Percentiles rank a stretch among this genome's conserved stretches.
These are phyloP conservation scores for Patiria miniata DNA, from an alignment of 35 echinoderm and acorn worm species.

Conservation along the genomic window DNA sequence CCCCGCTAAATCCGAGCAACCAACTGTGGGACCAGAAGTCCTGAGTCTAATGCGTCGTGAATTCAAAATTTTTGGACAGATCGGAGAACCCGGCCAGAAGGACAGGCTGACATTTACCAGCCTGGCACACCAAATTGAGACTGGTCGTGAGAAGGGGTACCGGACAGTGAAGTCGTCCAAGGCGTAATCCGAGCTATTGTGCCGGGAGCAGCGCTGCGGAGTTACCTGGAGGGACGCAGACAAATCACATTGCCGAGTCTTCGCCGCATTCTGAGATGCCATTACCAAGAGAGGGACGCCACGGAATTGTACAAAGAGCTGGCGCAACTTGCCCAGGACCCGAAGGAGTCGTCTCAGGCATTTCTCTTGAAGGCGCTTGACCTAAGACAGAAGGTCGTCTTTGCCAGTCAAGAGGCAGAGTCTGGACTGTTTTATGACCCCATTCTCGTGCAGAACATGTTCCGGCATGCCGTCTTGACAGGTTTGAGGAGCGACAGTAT, in stretches of 20 bases:
- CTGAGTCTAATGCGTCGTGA: not conserved
- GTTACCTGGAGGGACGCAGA: conserved; percentile 36
- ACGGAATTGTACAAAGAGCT: conserved; percentile 45
- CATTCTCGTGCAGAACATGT: conserved; percentile 6
- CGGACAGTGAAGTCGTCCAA: not conserved
- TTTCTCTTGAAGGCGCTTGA: conserved; percentile 49
- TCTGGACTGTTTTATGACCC: conserved; percentile 30
- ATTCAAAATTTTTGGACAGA: conserved; percentile 61
- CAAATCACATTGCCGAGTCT: conserved; percentile 26
- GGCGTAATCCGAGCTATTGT: not conserved
- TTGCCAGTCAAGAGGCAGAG: conserved; percentile 65
- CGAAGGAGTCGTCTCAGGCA: conserved; percentile 44
- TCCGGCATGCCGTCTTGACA: conserved; percentile 15
- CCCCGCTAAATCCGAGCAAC: too few species aligned
- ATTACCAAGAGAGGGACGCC: conserved; percentile 54
- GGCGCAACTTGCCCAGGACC: not conserved
- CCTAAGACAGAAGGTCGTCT: conserved; percentile 56
- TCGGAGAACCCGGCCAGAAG: conserved; percentile 35
- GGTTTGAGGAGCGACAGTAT: conserved; percentile 6
- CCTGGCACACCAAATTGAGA: conserved; percentile 40
- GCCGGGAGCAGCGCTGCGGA: not conserved
- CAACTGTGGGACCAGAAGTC: too few species aligned
- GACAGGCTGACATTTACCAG: conserved; percentile 32
- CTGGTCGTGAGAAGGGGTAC: conserved; percentile 2
- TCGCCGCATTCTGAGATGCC: conserved; percentile 34